A percentile compares a stretch with the other conserved stretches of the same genome.
Evolutionary conservation across 53 echinoderm and acorn worm species (phyloP).

Genomic region (Glandiceps talaboti): DNA sequence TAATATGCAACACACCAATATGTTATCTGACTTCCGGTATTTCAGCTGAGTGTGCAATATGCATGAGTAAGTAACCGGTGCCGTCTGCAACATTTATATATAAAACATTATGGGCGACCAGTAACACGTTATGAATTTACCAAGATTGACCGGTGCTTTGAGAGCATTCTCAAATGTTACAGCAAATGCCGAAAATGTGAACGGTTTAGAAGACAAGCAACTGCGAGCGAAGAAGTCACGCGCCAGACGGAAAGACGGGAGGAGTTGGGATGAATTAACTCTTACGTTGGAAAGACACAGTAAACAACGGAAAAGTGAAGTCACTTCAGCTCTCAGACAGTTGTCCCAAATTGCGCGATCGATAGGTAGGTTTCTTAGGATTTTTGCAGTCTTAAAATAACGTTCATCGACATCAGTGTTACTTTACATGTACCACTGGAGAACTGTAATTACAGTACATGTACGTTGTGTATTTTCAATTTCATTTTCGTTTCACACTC

Average conservation of each 20-base stretch:
- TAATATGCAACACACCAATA: neutral
- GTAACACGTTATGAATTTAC: slow-evolving; percentile 44
- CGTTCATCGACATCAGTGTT: too few species aligned
- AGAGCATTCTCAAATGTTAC: slow-evolving; percentile 72
- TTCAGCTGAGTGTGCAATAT: neutral
- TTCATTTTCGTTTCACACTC: too few species aligned
- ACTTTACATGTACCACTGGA: too few species aligned
- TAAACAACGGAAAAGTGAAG: slow-evolving; percentile 16
- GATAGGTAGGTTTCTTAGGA: slow-evolving; percentile 64
- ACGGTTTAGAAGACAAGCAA: slow-evolving; percentile 14
- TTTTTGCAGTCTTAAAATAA: too few species aligned
- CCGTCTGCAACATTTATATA: too few species aligned
- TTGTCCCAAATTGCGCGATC: slow-evolving; percentile 44
- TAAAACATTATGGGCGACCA: too few species aligned
- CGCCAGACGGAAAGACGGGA: slow-evolving; percentile 22
- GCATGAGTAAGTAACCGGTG: neutral
- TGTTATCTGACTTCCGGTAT: neutral
- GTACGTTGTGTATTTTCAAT: too few species aligned
- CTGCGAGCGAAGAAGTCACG: slow-evolving; percentile 36
- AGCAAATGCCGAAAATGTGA: slow-evolving; percentile 11
- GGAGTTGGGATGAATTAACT: neutral
- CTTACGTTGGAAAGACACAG: neutral
- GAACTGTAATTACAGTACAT: too few species aligned
- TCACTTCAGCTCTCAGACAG: slow-evolving; percentile 26
- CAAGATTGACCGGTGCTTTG: slow-evolving; percentile 66